These are phyloP conservation scores for Chaenodraco wilsoni DNA, from an alignment of 2,797 vertebrate genomes.

Conservation along the genomic window DNA sequence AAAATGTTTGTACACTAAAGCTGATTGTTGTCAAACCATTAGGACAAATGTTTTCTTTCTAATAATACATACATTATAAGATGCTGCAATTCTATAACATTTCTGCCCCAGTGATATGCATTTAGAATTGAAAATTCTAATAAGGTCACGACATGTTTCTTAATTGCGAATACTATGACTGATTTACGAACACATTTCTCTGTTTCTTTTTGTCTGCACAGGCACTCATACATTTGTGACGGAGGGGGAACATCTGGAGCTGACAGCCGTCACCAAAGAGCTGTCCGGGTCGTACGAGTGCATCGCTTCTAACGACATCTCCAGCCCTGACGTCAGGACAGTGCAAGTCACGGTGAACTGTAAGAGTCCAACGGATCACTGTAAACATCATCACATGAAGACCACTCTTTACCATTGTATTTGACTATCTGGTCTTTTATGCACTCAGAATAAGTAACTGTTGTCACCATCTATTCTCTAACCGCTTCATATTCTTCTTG, in stretches of 20 bases:
- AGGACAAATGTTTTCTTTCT: too few species aligned
- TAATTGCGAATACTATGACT: background rate
- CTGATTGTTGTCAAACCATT: too few species aligned
- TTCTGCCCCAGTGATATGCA: background rate
- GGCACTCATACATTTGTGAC: slow-evolving; percentile 87
- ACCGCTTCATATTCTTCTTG: background rate
- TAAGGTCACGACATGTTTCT: background rate
- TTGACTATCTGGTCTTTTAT: background rate
- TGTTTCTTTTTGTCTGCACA: slow-evolving; percentile 35
- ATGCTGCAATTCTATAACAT: too few species aligned
- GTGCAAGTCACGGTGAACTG: slow-evolving; percentile 96
- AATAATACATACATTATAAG: too few species aligned
- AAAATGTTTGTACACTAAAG: too few species aligned
- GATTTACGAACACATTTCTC: slow-evolving; percentile 3
- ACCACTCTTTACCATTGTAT: background rate
- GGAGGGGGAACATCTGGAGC: slow-evolving; percentile 93
- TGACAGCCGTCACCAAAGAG: slow-evolving; percentile 92
- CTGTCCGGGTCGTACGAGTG: slow-evolving; percentile 96
- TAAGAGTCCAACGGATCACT: slow-evolving; percentile 77
- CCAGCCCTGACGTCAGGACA: slow-evolving; percentile 87
- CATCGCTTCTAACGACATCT: slow-evolving; percentile 93
- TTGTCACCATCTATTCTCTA: background rate
- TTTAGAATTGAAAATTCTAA: background rate
- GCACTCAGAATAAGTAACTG: background rate
- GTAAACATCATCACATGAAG: slow-evolving; percentile 18